Evolutionary conservation across 2,797 vertebrate genomes (phyloP).

Genomic region (Ispidina lecontei): DNA sequence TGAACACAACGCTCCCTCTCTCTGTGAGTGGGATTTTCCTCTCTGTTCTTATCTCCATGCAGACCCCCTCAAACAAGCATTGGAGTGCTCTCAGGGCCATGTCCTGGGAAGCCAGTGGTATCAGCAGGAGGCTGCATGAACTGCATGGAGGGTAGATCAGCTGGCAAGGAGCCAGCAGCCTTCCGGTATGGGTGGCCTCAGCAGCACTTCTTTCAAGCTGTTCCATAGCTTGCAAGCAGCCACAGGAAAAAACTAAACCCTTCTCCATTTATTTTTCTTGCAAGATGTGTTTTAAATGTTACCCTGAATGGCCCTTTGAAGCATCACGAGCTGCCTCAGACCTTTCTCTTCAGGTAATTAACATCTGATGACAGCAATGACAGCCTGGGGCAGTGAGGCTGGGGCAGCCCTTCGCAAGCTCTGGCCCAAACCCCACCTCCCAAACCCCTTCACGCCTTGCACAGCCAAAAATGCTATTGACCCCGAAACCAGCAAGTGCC

Average conservation of each 20-base stretch:
- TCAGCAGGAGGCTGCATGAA: background rate
- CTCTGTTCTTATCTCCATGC: background rate
- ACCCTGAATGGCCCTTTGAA: slow-evolving; percentile 1
- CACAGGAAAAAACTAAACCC: background rate
- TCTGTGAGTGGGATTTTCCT: rapidly evolving
- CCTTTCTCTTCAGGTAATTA: background rate
- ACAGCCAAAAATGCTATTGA: background rate
- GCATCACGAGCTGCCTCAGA: slow-evolving; percentile 3
- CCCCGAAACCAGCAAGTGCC: background rate
- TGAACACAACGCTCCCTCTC: background rate
- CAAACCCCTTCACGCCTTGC: background rate
- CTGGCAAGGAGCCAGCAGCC: background rate
- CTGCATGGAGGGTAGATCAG: rapidly evolving
- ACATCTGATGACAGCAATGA: background rate
- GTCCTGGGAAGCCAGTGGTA: background rate
- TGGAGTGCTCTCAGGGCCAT: background rate
- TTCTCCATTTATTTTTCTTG: slow-evolving; percentile 57
- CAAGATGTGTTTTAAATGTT: background rate
- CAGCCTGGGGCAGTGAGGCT: background rate
- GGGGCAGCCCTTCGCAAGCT: background rate
- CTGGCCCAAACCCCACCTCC: background rate
- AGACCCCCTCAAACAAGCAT: rapidly evolving
- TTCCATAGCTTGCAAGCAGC: background rate
- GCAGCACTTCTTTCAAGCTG: background rate
- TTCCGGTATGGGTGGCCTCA: background rate